Percentiles rank a stretch among this genome's conserved stretches.
phyloP scores from a whole-genome alignment of 2,888 invertebrate genomes.

The Clitarchus hookeri region DNA sequence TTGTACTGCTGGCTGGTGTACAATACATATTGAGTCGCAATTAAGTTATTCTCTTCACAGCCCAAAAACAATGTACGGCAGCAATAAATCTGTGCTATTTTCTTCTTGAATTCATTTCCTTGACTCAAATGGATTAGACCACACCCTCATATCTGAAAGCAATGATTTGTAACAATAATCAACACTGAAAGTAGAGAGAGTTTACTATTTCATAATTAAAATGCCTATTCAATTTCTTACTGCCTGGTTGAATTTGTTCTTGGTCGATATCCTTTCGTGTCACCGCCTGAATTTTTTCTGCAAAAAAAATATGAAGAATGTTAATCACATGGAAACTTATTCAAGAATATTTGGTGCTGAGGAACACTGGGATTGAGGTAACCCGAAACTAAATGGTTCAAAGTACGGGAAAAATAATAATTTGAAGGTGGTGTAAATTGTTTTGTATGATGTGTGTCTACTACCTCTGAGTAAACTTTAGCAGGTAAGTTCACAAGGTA shows the following conservation, averaged over 20 bases:
- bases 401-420: no score
- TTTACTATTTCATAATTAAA: neutral
- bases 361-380: no score
- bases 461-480: no score
- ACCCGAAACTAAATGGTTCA: no score
- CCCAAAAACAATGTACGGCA: neutral
- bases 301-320: slow-evolving; percentile 41
- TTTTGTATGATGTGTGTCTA: no score
- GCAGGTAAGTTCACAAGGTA: no score
- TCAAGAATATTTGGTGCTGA: no score
- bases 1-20: no score
- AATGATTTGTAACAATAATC: neutral
- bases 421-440: no score
- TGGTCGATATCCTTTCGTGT: slow-evolving; percentile 60
- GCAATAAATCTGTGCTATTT: neutral
- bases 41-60: neutral
- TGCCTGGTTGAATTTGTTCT: slow-evolving; percentile 66
- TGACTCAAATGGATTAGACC: slow-evolving; percentile 30
- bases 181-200: neutral
- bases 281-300: slow-evolving; percentile 61
- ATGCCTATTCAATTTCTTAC: slow-evolving; percentile 53
- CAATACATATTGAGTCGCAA: no score
- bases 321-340: no score
- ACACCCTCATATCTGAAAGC: slow-evolving; percentile 32
- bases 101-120: slow-evolving; percentile 17